Base-by-base conservation (phyloP, 2,113 vertebrate species). In the Bostrychus sinensis region DNA sequence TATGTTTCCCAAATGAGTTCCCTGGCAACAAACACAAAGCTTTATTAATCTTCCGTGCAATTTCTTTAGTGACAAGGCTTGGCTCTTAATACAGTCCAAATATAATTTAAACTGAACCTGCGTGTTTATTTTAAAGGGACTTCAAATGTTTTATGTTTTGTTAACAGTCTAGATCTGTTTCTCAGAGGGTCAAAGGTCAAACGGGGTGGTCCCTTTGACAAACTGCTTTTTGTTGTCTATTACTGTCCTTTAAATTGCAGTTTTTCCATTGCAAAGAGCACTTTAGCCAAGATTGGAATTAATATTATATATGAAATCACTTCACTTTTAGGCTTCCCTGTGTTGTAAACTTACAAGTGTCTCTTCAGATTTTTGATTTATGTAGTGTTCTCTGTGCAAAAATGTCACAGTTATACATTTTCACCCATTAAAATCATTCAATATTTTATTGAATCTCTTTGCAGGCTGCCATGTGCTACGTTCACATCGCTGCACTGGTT, bases 381-480 rank as follows among this genome's bases (percentile, higher is more conserved):
- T 9, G n/a, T 42, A 17, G 6, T 42, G n/a, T 8, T 17, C 16
- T 17, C 38, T 1, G 39, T 41, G 8, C 39, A 9, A n/a, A n/a
- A n/a, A 17, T 42, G 39, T 42, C n/a, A n/a, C 7, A n/a, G 20
- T 46, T 20, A 5, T 22, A 9, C 41, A 1, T 20, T 22, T 22
- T 10, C 13, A 48, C 13, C 13, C 14, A 1, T 7, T 50, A 39
- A 34, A 12, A 22, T 23, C 3, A n/a, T 20, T 42, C 0, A 20
- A 9, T 23, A 7, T 36, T 22, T 17, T 4, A 7, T 43, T 12
- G 11, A 55, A 16, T 43, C 20, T 50, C 20, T 86, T 73, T 22
- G 26, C 86, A 98, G 96, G 95, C 95, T 48, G 96, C 96, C 23
- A 99, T 99, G 96, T 98, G 96, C 66, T 95, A 95, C 0, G 89